Evolutionary conservation across 2,888 invertebrate species (phyloP), one percentile per base, ranked within the genome.

Genomic region (Netelia melanura): DNA sequence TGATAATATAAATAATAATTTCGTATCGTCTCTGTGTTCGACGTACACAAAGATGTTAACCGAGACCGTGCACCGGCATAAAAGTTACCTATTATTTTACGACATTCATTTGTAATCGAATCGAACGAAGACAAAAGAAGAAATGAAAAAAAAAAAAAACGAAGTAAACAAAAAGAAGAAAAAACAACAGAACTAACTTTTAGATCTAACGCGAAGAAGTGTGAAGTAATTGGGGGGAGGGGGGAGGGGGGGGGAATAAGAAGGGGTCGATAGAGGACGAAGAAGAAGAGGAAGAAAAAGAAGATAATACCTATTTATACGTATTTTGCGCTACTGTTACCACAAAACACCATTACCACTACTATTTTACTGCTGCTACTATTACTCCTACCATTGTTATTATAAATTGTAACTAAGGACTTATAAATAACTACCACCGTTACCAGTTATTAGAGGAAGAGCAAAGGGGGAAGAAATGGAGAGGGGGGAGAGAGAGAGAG

Each of bases 61-160:
- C 85, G 88, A 89, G 86, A 87, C 89, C 89, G 88, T 79, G 75
- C 89, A 85, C 89, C 90, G 90, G 89, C 89, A 90, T 90, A 74
- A 90, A 92, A 92, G 92, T 92, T 92, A 92, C 92, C 91, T 92
- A 92, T 92, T 92, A 92, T 88, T 87, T 92, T 92, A 92, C 89
- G 89, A 89, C 89, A 82, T 91, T 92, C 91, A 92, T 88, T 92
- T 91, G 90, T 90, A 87, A 89, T 90, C 89, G 44, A 90, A 90
- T 92, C 90, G 90, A 91, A 92, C 91, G 87, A 91, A 90, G 89
- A 90, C 43, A 25, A 65, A 62, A 43, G 17, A 78, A 77, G 48
- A 72, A 64, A 17, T 17, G 54, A 61, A 52, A 72, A 76, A 30
- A 72, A 76, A 30, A 11, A 30, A 58, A 80, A 80, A 71, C 68